Conservation (phyloP, 2,888 invertebrate genomes). For the Eristalis arbustorum region DNA sequence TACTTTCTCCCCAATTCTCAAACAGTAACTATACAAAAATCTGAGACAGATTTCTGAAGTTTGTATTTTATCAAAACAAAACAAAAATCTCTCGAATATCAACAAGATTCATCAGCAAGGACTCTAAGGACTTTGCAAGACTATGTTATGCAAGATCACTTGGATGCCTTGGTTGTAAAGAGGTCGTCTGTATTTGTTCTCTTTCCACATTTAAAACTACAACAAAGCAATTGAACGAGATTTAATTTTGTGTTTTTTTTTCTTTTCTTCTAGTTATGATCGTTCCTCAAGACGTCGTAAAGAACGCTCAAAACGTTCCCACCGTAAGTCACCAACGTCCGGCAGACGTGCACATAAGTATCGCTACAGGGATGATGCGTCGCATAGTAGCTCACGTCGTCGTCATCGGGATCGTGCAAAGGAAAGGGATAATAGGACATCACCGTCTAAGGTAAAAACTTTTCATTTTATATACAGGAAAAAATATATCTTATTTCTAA, state of each 20-base stretch:
- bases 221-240: background rate
- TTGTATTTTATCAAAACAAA: slow-evolving; percentile 18
- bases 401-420: slow-evolving; percentile 79
- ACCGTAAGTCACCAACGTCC: slow-evolving; percentile 90
- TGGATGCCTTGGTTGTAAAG: slow-evolving; percentile 36
- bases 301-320: slow-evolving; percentile 92
- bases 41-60: slow-evolving; percentile 43
- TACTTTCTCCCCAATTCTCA: slow-evolving; percentile 39
- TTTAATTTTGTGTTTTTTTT: slow-evolving; percentile 42
- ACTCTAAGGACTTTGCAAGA: slow-evolving; percentile 4
- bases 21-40: slow-evolving; percentile 26
- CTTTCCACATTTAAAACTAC: background rate
- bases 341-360: slow-evolving; percentile 87
- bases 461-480: slow-evolving; percentile 76
- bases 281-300: slow-evolving; percentile 90
- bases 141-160: slow-evolving; percentile 48
- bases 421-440: slow-evolving; percentile 79
- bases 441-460: slow-evolving; percentile 80
- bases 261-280: slow-evolving; percentile 77
- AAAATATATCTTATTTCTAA: slow-evolving; percentile 68
- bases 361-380: slow-evolving; percentile 80
- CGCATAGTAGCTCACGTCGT: slow-evolving; percentile 79
- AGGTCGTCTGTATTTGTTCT: slow-evolving; percentile 51
- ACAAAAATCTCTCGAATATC: background rate
- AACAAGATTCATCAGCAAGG: background rate